phyloP scores from a whole-genome alignment of 2,888 invertebrate species.

The Uropetala carovei region DNA sequence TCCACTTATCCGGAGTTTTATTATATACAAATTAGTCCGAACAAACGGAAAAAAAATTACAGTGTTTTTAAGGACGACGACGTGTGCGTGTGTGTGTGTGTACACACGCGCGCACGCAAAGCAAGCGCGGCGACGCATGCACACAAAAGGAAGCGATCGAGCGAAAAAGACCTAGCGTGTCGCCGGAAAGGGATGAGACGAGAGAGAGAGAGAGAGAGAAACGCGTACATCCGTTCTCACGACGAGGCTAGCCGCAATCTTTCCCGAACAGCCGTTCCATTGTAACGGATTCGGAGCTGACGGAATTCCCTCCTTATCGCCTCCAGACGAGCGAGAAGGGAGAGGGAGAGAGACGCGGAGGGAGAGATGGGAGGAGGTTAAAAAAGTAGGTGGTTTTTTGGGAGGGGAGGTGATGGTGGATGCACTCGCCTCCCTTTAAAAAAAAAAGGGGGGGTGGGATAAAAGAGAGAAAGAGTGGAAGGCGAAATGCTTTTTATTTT shows the following conservation, averaged over 20 bases:
- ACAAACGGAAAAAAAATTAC: too few species aligned
- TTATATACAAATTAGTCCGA: too few species aligned
- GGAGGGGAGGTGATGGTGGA: too few species aligned
- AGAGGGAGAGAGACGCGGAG: neutral
- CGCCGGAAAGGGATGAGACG: constrained; percentile 24
- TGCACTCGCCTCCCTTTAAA: too few species aligned
- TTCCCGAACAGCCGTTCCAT: constrained; percentile 43
- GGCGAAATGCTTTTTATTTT: too few species aligned
- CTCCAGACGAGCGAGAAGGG: neutral
- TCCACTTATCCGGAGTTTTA: too few species aligned
- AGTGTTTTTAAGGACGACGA: too few species aligned
- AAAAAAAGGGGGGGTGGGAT: too few species aligned
- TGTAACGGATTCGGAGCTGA: constrained; percentile 39
- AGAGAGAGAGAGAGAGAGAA: neutral
- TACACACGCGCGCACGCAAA: neutral
- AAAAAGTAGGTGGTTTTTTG: too few species aligned
- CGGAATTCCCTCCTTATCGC: constrained; percentile 49
- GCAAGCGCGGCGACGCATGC: neutral
- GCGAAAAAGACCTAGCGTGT: neutral
- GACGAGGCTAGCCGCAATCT: neutral
- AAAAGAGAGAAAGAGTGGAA: too few species aligned
- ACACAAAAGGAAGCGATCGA: neutral
- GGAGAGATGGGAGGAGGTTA: too few species aligned
- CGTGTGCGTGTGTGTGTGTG: neutral
- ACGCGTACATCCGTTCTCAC: neutral